A percentile compares a stretch with the other conserved stretches of the same genome.
These are phyloP conservation scores for Nematopogon swammerdamellus DNA, from an alignment of 2,888 invertebrate species.

Conservation along the genomic window DNA sequence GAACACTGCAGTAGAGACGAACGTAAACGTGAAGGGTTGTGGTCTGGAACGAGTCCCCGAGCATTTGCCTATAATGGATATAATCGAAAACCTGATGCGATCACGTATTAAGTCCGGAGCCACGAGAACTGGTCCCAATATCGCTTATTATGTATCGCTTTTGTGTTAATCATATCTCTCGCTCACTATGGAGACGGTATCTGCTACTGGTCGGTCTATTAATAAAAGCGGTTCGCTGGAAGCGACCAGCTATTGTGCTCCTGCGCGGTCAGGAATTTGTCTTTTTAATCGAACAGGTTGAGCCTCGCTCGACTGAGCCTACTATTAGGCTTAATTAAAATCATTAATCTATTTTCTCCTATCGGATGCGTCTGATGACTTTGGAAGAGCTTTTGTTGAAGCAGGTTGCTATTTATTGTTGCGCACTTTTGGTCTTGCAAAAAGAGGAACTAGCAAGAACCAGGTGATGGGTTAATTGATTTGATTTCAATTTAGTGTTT, in stretches of 20 bases:
- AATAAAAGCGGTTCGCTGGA: constrained; percentile 36
- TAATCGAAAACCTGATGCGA: constrained; percentile 36
- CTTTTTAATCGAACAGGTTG: constrained; percentile 51
- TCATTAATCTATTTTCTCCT: too few relatives aligned
- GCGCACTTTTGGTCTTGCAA: too few relatives aligned
- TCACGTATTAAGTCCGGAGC: constrained; percentile 38
- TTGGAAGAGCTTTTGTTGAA: too few relatives aligned
- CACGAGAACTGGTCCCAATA: constrained; percentile 46
- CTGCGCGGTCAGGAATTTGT: constrained; percentile 49
- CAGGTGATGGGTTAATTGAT: too few relatives aligned
- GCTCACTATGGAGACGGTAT: constrained; percentile 39
- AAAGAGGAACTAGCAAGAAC: too few relatives aligned
- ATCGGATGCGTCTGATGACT: too few relatives aligned
- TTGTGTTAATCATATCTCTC: constrained; percentile 54
- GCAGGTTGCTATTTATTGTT: too few relatives aligned
- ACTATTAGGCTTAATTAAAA: constrained; percentile 55
- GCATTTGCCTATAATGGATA: constrained; percentile 34
- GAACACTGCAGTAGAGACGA: too few relatives aligned
- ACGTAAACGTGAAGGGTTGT: constrained; percentile 25
- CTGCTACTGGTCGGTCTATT: constrained; percentile 52
- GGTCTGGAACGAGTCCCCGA: constrained; percentile 14
- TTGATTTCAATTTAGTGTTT: too few relatives aligned
- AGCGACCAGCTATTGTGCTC: constrained; percentile 50
- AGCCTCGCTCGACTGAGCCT: constrained; percentile 37
- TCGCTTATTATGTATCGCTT: constrained; percentile 50